A percentile compares a stretch with the other conserved stretches of the same genome.
These are phyloP conservation scores for Anthrax anthrax DNA, from an alignment of 2,888 invertebrate species.

Conservation along the genomic window DNA sequence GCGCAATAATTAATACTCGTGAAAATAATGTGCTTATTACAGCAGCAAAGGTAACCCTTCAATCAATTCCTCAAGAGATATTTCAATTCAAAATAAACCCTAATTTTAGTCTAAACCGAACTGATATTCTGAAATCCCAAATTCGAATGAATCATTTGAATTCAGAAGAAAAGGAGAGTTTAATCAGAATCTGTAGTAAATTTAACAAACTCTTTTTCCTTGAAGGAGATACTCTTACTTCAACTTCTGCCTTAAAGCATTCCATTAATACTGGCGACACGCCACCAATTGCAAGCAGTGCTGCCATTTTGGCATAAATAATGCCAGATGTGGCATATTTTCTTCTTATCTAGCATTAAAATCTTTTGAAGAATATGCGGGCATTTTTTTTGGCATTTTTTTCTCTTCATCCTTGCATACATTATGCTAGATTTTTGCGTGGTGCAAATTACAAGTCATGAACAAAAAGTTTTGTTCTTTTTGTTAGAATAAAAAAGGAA, in stretches of 20 bases:
- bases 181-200: neutral
- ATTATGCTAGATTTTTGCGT: too few relatives aligned
- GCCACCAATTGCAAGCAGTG: neutral
- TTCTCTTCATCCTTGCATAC: too few relatives aligned
- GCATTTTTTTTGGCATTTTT: too few relatives aligned
- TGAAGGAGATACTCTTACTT: neutral
- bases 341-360: too few relatives aligned
- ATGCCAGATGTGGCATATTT: too few relatives aligned
- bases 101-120: neutral
- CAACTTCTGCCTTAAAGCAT: neutral
- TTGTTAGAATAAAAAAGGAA: too few relatives aligned
- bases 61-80: neutral
- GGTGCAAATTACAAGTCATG: too few relatives aligned
- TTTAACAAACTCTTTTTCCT: neutral
- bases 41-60: neutral
- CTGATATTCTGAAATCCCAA: neutral
- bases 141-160: neutral
- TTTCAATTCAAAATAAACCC: neutral
- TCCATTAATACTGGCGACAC: neutral
- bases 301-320: too few relatives aligned
- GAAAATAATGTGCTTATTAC: neutral
- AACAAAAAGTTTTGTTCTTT: too few relatives aligned
- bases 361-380: too few relatives aligned
- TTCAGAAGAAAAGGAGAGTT: neutral
- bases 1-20: neutral